phyloP scores from a whole-genome alignment of 2,797 vertebrate species.

The Okamejei kenojei region DNA sequence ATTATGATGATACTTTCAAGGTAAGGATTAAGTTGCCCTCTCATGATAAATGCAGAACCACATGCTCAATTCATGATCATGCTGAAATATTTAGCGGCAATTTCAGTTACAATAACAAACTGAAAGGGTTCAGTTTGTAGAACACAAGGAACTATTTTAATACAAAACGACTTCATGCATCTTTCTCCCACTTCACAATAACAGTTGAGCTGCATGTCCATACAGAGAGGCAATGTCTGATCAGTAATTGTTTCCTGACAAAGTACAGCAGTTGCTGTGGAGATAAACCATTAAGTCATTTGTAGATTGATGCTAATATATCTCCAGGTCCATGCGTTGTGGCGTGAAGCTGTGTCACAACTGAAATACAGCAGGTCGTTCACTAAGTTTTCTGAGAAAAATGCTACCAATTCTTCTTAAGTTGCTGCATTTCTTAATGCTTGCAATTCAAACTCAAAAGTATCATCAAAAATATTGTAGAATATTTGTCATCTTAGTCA shows the following conservation, averaged over 20 bases:
- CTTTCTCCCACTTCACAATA: constrained; percentile 6
- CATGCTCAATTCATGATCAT: constrained; percentile 12
- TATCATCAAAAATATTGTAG: background rate
- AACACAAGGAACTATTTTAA: constrained; percentile 22
- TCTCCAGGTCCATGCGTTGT: too few relatives aligned
- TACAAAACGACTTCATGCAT: constrained; percentile 14
- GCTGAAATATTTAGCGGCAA: constrained; percentile 20
- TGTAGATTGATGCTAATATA: background rate
- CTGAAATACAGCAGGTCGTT: background rate
- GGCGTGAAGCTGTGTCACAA: background rate
- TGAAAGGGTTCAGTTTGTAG: constrained; percentile 11
- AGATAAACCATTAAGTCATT: background rate
- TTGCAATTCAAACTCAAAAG: background rate
- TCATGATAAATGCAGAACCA: constrained; percentile 19
- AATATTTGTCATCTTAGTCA: background rate
- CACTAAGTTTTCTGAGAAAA: background rate
- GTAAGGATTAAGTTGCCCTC: background rate
- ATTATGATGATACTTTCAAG: constrained; percentile 10
- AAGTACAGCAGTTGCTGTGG: constrained; percentile 8
- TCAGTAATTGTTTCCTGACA: background rate
- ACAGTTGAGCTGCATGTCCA: background rate
- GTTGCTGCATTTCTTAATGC: background rate
- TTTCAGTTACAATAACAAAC: background rate
- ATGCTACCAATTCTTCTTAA: background rate
- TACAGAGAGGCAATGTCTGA: background rate